Conservation (phyloP, 2,888 invertebrate species). For the Chalcis sispes region DNA sequence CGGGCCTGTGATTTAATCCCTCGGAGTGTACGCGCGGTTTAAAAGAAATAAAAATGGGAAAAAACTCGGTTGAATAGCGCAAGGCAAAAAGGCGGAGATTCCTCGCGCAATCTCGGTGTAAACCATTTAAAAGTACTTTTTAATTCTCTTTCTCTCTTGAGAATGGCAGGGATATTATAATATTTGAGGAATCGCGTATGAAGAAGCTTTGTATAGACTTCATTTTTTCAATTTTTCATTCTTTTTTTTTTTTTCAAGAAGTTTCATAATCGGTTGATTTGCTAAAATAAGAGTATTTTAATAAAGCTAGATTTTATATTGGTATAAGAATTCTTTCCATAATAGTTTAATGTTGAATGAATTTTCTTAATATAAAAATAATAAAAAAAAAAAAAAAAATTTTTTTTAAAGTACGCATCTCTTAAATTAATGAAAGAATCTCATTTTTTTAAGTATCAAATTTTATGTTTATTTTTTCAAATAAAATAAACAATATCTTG, state of each 20-base stretch:
- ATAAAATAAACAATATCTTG: too few relatives aligned
- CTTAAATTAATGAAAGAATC: too few relatives aligned
- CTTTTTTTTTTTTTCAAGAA: neutral
- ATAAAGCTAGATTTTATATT: neutral
- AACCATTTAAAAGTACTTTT: constrained; percentile 45
- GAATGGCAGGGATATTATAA: constrained; percentile 13
- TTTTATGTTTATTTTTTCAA: too few relatives aligned
- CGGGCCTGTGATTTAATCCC: constrained; percentile 52
- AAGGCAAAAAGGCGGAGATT: constrained; percentile 2
- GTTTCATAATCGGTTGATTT: neutral
- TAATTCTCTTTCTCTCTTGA: constrained; percentile 21
- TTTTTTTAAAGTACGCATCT: too few relatives aligned
- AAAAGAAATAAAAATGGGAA: constrained; percentile 44
- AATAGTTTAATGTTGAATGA: too few relatives aligned
- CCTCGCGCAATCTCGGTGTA: constrained; percentile 28
- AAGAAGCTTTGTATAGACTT: neutral
- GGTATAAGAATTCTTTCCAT: neutral
- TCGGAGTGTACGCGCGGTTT: constrained; percentile 35
- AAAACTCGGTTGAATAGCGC: constrained; percentile 27
- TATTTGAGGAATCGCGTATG: constrained; percentile 17
- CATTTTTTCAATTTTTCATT: constrained; percentile 14
- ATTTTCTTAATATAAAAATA: too few relatives aligned
- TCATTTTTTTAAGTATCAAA: too few relatives aligned
- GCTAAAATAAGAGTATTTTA: neutral
- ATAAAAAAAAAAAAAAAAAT: too few relatives aligned